Percentiles rank a stretch among this genome's conserved stretches.
Evolutionary conservation across 2,113 vertebrate species (phyloP).

Genomic region (Cyanistes caeruleus): DNA sequence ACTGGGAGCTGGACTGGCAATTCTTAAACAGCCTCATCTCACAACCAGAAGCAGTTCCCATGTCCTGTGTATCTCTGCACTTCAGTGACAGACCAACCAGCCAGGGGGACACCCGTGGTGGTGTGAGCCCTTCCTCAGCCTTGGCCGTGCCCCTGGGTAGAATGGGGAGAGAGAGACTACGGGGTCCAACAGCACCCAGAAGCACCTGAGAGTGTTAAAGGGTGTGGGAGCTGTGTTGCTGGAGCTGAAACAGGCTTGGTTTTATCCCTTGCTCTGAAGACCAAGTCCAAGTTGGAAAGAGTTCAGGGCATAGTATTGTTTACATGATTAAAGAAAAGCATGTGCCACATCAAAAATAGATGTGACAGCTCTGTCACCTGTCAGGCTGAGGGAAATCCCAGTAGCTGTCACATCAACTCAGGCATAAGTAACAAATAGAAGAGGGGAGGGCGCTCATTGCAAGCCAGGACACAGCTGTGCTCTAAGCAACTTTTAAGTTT

Average conservation of each 20-base stretch:
- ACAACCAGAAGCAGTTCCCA: background rate
- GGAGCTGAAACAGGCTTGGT: background rate
- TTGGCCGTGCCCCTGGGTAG: accelerated
- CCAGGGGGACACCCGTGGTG: accelerated
- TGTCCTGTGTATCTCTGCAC: background rate
- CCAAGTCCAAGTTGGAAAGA: background rate
- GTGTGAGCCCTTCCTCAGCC: background rate
- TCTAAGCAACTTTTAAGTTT: background rate
- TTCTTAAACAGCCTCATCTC: background rate
- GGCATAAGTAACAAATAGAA: background rate
- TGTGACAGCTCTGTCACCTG: background rate
- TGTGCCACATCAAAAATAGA: background rate
- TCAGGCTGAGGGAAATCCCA: background rate
- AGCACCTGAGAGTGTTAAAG: background rate
- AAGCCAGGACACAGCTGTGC: background rate
- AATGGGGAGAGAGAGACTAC: accelerated
- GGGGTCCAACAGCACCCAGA: accelerated
- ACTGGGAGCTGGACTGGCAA: background rate
- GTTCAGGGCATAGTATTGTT: background rate
- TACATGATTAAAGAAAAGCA: background rate
- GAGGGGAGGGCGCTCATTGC: background rate
- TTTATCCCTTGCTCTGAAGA: background rate
- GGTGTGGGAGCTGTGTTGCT: background rate
- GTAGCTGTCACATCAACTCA: background rate
- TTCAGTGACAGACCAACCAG: accelerated